Base-by-base conservation (phyloP, 2,888 invertebrate species). In the Eupithecia inturbata region DNA sequence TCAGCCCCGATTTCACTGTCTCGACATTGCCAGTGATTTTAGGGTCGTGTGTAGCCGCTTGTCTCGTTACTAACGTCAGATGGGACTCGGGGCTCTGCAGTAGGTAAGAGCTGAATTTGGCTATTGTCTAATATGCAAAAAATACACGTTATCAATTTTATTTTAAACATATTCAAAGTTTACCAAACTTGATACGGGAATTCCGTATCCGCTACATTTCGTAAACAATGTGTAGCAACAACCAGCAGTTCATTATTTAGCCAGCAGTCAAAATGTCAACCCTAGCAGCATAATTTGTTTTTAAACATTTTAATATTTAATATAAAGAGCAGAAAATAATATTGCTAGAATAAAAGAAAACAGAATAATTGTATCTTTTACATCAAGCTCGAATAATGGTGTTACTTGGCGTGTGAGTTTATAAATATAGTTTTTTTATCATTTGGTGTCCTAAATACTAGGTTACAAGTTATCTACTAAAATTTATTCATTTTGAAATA, bases 391-490 rank as follows among this genome's bases (percentile, higher is more conserved):
- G 53, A 57, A 57, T 57, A 57, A 57, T 57, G 57, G 57, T 26
- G 57, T 57, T 57, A 57, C 57, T 57, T 26, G 57, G 57, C 12
- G 57, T 57, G 57, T 57, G 57, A 57, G 57, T 57, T 57, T 26
- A 14, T 53, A 22, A 22, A 49, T n/a, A 22, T 19, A 41, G 41
- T 10, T 53, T 53, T 49, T 49, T 19, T 49, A 49, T 49, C n/a
- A n/a, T n/a, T 6, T 49, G 7, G 49, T n/a, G 49, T 4, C 5
- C 19, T 19, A 19, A 19, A 39, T 39, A 39, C 9, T 36, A 36
- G 36, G 36, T 36, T n/a, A n/a, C n/a, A n/a, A n/a, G n/a, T n/a
- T 31, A 36, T 36, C 36, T 7, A 36, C 36, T 9, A 36, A 36
- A 36, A 36, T 9, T 9, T 1, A 9, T 36, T 1, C 9, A 9